These are phyloP conservation scores for Amphipyra tragopoginis DNA, from an alignment of 2,888 invertebrate species.

Conservation along the genomic window DNA sequence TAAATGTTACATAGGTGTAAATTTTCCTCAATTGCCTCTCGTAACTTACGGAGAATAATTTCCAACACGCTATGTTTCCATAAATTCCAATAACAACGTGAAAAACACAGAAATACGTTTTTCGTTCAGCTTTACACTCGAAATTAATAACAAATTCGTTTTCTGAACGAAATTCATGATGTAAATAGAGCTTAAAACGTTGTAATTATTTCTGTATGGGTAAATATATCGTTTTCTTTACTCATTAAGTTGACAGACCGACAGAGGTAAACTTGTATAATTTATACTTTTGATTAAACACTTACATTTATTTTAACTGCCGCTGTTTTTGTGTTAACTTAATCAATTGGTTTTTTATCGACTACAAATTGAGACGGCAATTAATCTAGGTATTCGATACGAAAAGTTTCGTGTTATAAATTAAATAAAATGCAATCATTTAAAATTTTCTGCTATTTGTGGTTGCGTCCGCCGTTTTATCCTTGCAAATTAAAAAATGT, in stretches of 20 bases:
- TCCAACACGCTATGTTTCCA: slow-evolving; percentile 24
- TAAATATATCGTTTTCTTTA: slow-evolving; percentile 28
- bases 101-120: not conserved
- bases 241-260: slow-evolving; percentile 23
- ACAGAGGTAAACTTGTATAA: slow-evolving; percentile 25
- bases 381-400: slow-evolving; percentile 36
- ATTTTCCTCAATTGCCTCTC: slow-evolving; percentile 25
- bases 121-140: not conserved
- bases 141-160: not conserved
- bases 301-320: slow-evolving; percentile 30
- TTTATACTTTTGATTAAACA: slow-evolving; percentile 45
- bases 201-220: slow-evolving; percentile 9
- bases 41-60: slow-evolving; percentile 12
- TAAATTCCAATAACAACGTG: slow-evolving; percentile 21
- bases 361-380: slow-evolving; percentile 41
- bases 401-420: slow-evolving; percentile 21
- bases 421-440: slow-evolving; percentile 28
- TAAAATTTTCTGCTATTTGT: slow-evolving; percentile 10
- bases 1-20: slow-evolving; percentile 13
- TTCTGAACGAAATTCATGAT: slow-evolving; percentile 6
- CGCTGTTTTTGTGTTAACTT: slow-evolving; percentile 47
- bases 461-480: slow-evolving; percentile 3
- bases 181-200: slow-evolving; percentile 14
- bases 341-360: slow-evolving; percentile 52
- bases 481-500: not conserved